phyloP scores from a whole-genome alignment of 2,113 vertebrate species.

The Gobiocypris rarus region DNA sequence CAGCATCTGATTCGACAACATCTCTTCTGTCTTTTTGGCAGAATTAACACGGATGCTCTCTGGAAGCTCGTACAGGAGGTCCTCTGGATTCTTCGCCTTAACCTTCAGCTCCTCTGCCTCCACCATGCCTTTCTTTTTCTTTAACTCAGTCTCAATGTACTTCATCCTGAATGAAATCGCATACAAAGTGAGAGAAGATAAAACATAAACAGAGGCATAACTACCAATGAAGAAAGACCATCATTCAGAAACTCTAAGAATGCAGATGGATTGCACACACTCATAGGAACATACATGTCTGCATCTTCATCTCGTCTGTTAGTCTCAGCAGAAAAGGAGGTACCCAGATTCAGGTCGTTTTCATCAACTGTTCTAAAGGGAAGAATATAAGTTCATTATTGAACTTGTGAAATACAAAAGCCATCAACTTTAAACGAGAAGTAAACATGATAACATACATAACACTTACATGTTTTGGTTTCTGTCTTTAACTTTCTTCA shows the following conservation, averaged over 20 bases:
- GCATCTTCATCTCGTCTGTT: slow-evolving; percentile 97
- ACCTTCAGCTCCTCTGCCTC: slow-evolving; percentile 91
- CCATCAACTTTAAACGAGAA: background rate
- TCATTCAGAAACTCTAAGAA: background rate
- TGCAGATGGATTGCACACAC: background rate
- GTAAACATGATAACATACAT: too few species aligned
- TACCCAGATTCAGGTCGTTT: slow-evolving; percentile 92
- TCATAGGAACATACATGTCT: slow-evolving; percentile 87
- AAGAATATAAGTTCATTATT: background rate
- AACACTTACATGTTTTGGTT: slow-evolving; percentile 87
- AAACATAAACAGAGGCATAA: background rate
- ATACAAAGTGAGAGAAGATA: background rate
- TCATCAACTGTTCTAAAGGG: slow-evolving; percentile 88
- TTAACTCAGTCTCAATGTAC: slow-evolving; percentile 98
- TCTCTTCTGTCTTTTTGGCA: slow-evolving; percentile 97
- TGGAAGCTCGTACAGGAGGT: slow-evolving; percentile 92
- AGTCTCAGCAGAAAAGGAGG: slow-evolving; percentile 96
- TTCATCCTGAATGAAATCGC: slow-evolving; percentile 86
- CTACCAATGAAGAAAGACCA: background rate
- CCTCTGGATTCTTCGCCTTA: slow-evolving; percentile 92
- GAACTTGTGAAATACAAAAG: background rate
- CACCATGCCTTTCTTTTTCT: slow-evolving; percentile 93
- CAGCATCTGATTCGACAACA: slow-evolving; percentile 99
- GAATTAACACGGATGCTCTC: slow-evolving; percentile 94
- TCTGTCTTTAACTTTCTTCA: slow-evolving; percentile 97